A percentile compares a stretch with the other conserved stretches of the same genome.
phyloP scores from a whole-genome alignment of 23 tunicate genomes.

The Styela clava region DNA sequence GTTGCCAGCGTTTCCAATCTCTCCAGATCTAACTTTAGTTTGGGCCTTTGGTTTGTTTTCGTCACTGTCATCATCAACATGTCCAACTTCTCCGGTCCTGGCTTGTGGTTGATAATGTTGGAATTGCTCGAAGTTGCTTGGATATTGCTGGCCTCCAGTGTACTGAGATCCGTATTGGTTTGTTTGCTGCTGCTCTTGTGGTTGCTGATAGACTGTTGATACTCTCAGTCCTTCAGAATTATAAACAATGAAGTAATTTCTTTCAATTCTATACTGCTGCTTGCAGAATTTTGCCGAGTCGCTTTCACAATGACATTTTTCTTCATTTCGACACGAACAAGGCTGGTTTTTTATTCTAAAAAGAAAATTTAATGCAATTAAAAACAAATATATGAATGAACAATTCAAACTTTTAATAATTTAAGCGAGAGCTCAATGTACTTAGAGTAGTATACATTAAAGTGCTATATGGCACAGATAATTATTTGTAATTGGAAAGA shows the following conservation, averaged over 20 bases:
- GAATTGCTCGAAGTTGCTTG: no score
- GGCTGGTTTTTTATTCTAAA: constrained; percentile 5
- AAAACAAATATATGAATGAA: no score
- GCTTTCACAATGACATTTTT: neutral
- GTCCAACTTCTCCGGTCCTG: neutral
- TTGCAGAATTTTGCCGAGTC: constrained; percentile 11
- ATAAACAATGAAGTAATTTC: constrained; percentile 23
- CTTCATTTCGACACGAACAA: constrained; percentile 16
- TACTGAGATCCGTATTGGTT: neutral
- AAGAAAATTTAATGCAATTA: no score
- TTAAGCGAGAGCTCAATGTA: no score
- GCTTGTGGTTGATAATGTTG: neutral
- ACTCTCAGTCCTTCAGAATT: neutral
- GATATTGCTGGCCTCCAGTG: neutral
- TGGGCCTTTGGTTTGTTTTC: neutral
- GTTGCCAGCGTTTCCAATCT: neutral
- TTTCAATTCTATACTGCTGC: constrained; percentile 19
- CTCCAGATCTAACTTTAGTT: neutral
- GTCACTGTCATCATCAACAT: neutral
- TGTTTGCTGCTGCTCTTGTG: neutral
- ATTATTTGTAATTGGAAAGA: no score
- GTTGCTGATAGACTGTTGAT: neutral
- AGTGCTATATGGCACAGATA: no score
- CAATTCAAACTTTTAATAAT: no score
- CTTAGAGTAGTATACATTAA: no score